phyloP scores from a whole-genome alignment of 2,888 invertebrate genomes.

The Sarcophaga rosellei region DNA sequence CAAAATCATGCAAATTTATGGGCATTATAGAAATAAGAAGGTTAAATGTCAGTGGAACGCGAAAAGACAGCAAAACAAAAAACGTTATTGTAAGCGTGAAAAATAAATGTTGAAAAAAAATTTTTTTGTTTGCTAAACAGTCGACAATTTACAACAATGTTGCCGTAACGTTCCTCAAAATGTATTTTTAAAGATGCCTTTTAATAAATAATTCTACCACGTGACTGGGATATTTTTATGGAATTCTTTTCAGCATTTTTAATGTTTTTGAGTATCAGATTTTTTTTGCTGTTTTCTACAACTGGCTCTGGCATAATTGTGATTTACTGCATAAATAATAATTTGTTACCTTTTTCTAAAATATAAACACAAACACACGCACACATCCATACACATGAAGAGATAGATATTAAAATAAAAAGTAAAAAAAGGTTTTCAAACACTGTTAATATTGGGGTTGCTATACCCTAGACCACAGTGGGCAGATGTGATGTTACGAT shows the following conservation, averaged over 20 bases:
- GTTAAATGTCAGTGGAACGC: constrained; percentile 21
- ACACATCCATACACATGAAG: no score
- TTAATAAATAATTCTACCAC: constrained; percentile 39
- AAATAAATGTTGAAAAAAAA: constrained; percentile 1
- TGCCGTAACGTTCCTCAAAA: constrained; percentile 16
- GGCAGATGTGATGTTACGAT: no score
- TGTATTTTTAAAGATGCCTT: constrained; percentile 35
- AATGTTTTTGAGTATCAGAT: neutral
- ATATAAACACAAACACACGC: neutral
- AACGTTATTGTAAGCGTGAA: neutral
- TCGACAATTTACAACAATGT: constrained; percentile 15
- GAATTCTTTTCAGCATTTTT: constrained; percentile 32
- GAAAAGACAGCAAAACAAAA: constrained; percentile 10
- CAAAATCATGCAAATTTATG: constrained; percentile 22
- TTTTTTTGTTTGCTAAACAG: neutral
- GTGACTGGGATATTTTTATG: constrained; percentile 32
- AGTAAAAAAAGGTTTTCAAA: no score
- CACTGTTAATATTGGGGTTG: no score
- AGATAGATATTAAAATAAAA: no score
- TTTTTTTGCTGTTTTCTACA: neutral
- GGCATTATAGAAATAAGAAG: constrained; percentile 3
- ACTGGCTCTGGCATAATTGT: constrained; percentile 31
- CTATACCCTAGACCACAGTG: no score
- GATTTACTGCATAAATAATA: constrained; percentile 34
- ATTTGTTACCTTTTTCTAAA: constrained; percentile 22